Evolutionary conservation across 2,888 invertebrate genomes (phyloP).

Genomic region (Nymphalis c-album): DNA sequence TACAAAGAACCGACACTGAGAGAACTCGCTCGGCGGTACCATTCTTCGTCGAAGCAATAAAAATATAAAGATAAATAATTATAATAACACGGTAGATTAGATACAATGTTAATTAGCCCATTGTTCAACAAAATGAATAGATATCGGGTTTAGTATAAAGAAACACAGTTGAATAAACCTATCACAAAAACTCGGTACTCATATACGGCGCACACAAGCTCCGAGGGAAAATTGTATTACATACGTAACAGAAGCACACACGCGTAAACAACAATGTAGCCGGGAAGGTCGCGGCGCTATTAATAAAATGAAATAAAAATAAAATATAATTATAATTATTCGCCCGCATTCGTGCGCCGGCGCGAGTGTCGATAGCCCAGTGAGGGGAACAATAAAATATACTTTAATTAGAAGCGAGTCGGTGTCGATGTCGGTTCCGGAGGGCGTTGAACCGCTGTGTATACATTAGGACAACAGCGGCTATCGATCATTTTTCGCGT

Average conservation of each 20-base stretch:
- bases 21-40: conserved; percentile 40
- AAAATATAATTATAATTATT: conserved; percentile 78
- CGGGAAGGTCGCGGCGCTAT: conserved; percentile 57
- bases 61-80: conserved; percentile 55
- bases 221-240: conserved; percentile 41
- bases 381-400: conserved; percentile 79
- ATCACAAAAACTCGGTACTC: conserved; percentile 38
- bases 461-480: conserved; percentile 47
- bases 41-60: conserved; percentile 45
- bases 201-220: conserved; percentile 36
- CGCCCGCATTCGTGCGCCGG: conserved; percentile 75
- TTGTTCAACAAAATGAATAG: conserved; percentile 56
- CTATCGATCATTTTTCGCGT: conserved; percentile 52
- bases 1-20: conserved; percentile 41
- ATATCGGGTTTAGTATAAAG: conserved; percentile 50
- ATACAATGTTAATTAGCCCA: conserved; percentile 58
- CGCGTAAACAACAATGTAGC: conserved; percentile 49
- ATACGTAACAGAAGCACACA: conserved; percentile 17
- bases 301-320: conserved; percentile 71
- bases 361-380: conserved; percentile 50
- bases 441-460: conserved; percentile 51
- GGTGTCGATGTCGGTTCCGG: conserved; percentile 44
- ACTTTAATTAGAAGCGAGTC: conserved; percentile 73
- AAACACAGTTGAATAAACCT: conserved; percentile 44
- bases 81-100: conserved; percentile 56